A percentile compares a stretch with the other conserved stretches of the same genome.
phyloP scores from a whole-genome alignment of 2,113 vertebrate species.

The Lophius piscatorius region DNA sequence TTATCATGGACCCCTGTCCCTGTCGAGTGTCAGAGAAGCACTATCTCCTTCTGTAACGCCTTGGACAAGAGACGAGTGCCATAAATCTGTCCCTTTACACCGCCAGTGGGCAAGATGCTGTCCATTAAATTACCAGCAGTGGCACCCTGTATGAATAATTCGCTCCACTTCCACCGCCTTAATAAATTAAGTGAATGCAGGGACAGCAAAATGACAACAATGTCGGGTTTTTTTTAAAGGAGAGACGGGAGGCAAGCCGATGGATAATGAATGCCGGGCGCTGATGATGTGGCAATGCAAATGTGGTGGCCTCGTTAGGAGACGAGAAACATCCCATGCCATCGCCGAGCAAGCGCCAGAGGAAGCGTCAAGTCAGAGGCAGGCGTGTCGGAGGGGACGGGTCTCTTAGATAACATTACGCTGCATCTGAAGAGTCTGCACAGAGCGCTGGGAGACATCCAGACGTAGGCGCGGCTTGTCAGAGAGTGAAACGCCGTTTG shows the following conservation, averaged over 20 bases:
- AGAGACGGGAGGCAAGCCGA: constrained; percentile 34
- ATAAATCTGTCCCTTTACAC: constrained; percentile 46
- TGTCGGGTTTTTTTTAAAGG: constrained; percentile 31
- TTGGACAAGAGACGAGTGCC: constrained; percentile 24
- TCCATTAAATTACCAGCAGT: constrained; percentile 51
- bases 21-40: constrained; percentile 40
- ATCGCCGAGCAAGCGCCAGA: constrained; percentile 31
- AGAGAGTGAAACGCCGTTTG: constrained; percentile 4
- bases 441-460: constrained; percentile 44
- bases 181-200: constrained; percentile 59
- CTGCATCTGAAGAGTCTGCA: constrained; percentile 38
- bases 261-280: constrained; percentile 39
- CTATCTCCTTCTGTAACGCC: constrained; percentile 29
- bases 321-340: constrained; percentile 26
- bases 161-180: constrained; percentile 15
- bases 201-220: constrained; percentile 30
- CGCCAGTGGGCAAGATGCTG: constrained; percentile 30
- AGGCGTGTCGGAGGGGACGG: constrained; percentile 23
- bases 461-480: constrained; percentile 44
- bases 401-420: constrained; percentile 29
- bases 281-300: constrained; percentile 57
- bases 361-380: constrained; percentile 41
- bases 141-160: constrained; percentile 51
- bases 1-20: constrained; percentile 35
- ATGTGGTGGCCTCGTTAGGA: constrained; percentile 48